A percentile compares a stretch with the other conserved stretches of the same genome.
These are phyloP conservation scores for Eulemur albifrons DNA, from an alignment of 2,797 vertebrate species.

Conservation along the genomic window DNA sequence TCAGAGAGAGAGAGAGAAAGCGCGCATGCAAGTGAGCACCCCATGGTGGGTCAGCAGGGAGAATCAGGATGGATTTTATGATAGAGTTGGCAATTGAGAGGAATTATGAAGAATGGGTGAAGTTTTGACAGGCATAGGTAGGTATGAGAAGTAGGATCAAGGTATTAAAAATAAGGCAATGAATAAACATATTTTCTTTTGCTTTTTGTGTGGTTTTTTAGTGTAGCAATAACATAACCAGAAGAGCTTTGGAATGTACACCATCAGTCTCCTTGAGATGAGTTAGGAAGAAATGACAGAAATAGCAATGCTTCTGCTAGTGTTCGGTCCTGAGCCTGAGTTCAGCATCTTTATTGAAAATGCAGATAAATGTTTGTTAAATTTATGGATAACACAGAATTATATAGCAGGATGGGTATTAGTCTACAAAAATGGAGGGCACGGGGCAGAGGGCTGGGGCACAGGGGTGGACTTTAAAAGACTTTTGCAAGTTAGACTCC, in stretches of 20 bases:
- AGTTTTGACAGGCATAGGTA: conserved; percentile 2
- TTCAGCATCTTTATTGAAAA: conserved; percentile 28
- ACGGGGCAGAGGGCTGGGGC: background rate
- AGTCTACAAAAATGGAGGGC: background rate
- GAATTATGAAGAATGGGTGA: conserved; percentile 11
- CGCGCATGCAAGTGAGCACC: too few relatives aligned
- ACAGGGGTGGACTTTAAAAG: background rate
- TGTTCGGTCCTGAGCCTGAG: background rate
- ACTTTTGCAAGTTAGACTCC: background rate
- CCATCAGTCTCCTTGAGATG: background rate
- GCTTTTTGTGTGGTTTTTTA: background rate
- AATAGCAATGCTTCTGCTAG: background rate
- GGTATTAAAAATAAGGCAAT: background rate
- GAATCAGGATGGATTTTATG: background rate
- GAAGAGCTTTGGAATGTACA: background rate
- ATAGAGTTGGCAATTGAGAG: background rate
- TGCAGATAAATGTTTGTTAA: background rate
- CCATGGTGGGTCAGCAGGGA: too few relatives aligned
- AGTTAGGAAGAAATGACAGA: background rate
- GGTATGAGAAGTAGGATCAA: background rate
- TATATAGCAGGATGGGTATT: background rate
- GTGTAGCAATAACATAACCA: background rate
- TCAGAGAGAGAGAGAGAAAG: background rate
- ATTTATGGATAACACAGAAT: background rate
- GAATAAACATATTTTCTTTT: background rate